These are phyloP conservation scores for Pararge aegeria DNA, from an alignment of 1,140 invertebrate species.

Conservation along the genomic window DNA sequence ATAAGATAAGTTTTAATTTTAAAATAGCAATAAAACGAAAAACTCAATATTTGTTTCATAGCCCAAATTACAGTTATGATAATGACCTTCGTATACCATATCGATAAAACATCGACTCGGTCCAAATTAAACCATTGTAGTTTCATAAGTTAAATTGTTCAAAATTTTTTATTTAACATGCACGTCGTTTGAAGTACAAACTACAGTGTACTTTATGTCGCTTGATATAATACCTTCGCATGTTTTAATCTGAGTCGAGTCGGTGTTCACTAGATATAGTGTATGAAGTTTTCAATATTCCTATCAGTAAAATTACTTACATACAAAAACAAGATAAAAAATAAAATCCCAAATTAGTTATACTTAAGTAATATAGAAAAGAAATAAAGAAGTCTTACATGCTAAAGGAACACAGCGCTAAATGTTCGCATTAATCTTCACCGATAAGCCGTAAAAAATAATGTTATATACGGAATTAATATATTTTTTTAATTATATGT, in stretches of 20 bases:
- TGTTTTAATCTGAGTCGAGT: no score
- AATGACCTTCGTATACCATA: no score
- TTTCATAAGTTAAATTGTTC: no score
- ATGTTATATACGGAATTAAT: background rate
- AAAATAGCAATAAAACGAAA: conserved; percentile 1
- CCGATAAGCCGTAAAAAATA: background rate
- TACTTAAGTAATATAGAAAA: conserved; percentile 10
- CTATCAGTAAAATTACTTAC: conserved; percentile 14
- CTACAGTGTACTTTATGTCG: no score
- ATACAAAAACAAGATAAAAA: conserved; percentile 14
- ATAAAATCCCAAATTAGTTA: conserved; percentile 17
- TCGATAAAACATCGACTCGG: no score
- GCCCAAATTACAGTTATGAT: conserved; percentile 12
- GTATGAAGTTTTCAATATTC: background rate
- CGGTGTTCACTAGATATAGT: no score
- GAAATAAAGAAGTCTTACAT: conserved; percentile 16
- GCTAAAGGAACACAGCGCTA: conserved; percentile 23
- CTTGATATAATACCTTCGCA: no score
- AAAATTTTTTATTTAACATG: no score
- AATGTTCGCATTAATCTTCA: conserved; percentile 8
- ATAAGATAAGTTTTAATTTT: conserved; percentile 9
- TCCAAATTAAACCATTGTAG: no score
- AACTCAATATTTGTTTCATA: conserved; percentile 14
- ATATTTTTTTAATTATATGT: no score
- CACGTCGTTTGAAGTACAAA: no score